Conservation (phyloP, 2,113 vertebrate genomes). For the Istiophorus platypterus region DNA sequence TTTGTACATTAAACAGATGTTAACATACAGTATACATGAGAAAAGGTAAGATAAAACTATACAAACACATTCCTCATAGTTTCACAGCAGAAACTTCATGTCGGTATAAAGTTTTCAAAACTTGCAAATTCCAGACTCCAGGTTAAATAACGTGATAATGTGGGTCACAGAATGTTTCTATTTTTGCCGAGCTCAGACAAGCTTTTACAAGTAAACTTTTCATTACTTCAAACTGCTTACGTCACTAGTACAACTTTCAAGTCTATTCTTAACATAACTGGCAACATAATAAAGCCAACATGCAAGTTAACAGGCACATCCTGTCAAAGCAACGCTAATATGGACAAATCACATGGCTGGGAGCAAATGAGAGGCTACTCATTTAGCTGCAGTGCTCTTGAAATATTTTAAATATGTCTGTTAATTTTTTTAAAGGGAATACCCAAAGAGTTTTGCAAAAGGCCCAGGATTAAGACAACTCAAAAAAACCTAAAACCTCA, state of each 20-base stretch:
- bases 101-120: slow-evolving; percentile 35
- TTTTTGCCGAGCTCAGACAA: slow-evolving; percentile 67
- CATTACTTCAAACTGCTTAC: slow-evolving; percentile 71
- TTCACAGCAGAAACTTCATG: slow-evolving; percentile 36
- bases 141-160: slow-evolving; percentile 64
- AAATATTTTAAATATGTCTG: slow-evolving; percentile 57
- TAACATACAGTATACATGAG: background rate
- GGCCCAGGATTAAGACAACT: background rate
- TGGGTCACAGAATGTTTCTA: slow-evolving; percentile 64
- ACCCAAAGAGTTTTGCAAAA: background rate
- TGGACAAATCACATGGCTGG: slow-evolving; percentile 64
- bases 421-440: slow-evolving; percentile 47
- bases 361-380: slow-evolving; percentile 51
- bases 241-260: slow-evolving; percentile 65
- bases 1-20: slow-evolving; percentile 13
- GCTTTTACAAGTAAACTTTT: slow-evolving; percentile 70
- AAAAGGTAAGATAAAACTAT: slow-evolving; percentile 18
- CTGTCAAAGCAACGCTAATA: slow-evolving; percentile 68
- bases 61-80: slow-evolving; percentile 38
- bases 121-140: slow-evolving; percentile 41
- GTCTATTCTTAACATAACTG: slow-evolving; percentile 75
- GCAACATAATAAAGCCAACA: slow-evolving; percentile 52
- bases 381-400: slow-evolving; percentile 19
- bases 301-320: slow-evolving; percentile 56
- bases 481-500: background rate